A percentile compares a stretch with the other conserved stretches of the same genome.
phyloP scores from a whole-genome alignment of 1,140 invertebrate species.

The Rhagoletis zephyria region DNA sequence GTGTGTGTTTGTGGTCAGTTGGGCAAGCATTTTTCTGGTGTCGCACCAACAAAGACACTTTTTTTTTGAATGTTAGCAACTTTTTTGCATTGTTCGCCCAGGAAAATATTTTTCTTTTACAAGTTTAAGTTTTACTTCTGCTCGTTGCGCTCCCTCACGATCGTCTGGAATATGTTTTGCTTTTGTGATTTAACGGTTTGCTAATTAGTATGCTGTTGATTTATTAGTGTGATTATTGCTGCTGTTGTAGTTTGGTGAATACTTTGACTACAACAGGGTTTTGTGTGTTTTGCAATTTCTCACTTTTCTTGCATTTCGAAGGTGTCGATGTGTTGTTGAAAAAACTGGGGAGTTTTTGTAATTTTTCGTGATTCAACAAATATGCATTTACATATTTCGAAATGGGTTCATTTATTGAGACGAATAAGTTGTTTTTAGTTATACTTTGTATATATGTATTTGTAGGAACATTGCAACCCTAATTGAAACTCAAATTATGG shows the following conservation, averaged over 20 bases:
- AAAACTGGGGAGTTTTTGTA: not conserved
- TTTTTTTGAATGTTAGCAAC: not conserved
- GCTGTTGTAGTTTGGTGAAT: not conserved
- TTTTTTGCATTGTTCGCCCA: not conserved
- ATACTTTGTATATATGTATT: too few species aligned
- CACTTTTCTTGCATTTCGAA: slow-evolving; percentile 24
- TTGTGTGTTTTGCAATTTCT: slow-evolving; percentile 17
- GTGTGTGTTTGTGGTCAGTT: slow-evolving; percentile 1
- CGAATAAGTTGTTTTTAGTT: too few species aligned
- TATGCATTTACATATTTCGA: not conserved
- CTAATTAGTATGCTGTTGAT: slow-evolving; percentile 12
- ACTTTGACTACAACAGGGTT: not conserved
- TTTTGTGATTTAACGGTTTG: not conserved
- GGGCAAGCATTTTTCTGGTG: not conserved
- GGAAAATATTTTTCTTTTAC: not conserved
- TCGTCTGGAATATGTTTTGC: not conserved
- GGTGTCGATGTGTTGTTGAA: slow-evolving; percentile 11
- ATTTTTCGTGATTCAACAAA: not conserved
- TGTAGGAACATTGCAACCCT: too few species aligned
- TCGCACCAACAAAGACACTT: too few species aligned
- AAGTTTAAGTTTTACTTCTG: not conserved
- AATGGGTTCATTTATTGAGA: not conserved
- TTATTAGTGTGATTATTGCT: not conserved
- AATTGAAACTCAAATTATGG: too few species aligned
- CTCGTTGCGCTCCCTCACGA: not conserved